Base-by-base conservation (phyloP, 2,797 vertebrate genomes). In the Lacerta agilis region DNA sequence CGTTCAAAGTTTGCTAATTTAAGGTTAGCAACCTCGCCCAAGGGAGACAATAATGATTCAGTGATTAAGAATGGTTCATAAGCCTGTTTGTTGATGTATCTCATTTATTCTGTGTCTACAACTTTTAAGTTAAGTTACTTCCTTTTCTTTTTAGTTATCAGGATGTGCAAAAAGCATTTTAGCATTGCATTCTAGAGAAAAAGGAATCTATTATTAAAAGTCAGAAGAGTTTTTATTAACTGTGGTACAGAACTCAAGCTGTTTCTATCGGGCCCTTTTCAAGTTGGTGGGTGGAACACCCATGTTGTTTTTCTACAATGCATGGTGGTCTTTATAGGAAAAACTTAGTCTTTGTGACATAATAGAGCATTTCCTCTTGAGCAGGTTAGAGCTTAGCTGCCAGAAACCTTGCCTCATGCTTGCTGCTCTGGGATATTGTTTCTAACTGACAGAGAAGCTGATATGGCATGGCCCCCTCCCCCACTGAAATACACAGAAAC, bases 401-500 rank as follows among this genome's bases (percentile, higher is more conserved):
- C 41, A 25, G 64, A 72, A 29, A 41, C 58, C 80, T 86, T 87
- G 72, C 64, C 27, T 55, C 80, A 79, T 45, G 17, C 23, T 55
- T 11, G n/a, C 55, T 15, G 13, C 58, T 77, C 72, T 86, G 78
- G 83, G 55, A 73, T 86, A 45, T 81, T 88, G 73, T 88, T 86
- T 92, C 71, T 78, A 88, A 84, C 88, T 58, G 78, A 83, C 82
- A 83, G 77, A 87, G 33, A 86, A 84, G 45, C 15, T 55, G 55
- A 78, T 18, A 29, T 55, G 73, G 67, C 61, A 55, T 58, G 49
- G 41, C 64, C 17, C 61, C 23, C 71, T 71, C 67, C 64, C 23
- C n/a, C 17, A 69, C 76, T 43, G 45, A 73, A 76, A 76, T 69
- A 38, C 9, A 41, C 64, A 84, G 33, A 86, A 76, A 38, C 23